Evolutionary conservation across 1,140 invertebrate genomes (phyloP), one percentile per base, ranked within the genome.

Genomic region (Drosophila azteca): DNA sequence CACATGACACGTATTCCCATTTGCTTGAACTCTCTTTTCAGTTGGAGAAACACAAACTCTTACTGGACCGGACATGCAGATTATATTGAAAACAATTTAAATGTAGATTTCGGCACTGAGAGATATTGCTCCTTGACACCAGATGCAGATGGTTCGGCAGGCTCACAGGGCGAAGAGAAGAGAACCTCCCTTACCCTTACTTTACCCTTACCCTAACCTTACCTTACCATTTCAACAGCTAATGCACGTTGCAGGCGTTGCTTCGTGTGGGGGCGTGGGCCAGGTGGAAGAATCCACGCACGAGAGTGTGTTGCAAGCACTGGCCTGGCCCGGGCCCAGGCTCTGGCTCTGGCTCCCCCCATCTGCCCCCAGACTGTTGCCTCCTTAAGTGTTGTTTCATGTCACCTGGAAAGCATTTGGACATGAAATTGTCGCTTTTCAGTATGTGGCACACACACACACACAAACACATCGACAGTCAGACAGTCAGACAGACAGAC

Each of bases 351-450:
- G 7, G 29, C 51, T 41, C 31, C 31, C 49, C 35, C 41, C 52
- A 43, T 45, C 31, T 20, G 17, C 65, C 35, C 46, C 52, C 22
- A 46, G 77, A 80, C 84, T 83, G 76, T 74, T 81, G 79, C 69
- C 75, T 89, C 74, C 79, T 89, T 91, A 91, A 91, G 90, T 91
- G 90, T 91, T 91, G 90, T 91, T 91, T 91, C 90, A 85, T 91
- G 90, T 91, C 90, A 91, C 90, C 90, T 91, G 90, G 85, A 91
- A 91, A 91, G 79, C 90, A 91, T 91, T 91, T 90, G 90, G 90
- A 91, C 90, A 91, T 90, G 78, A 89, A 90, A 90, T 89, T 90
- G 84, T 90, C 84, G 81, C 81, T 90, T 89, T 90, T 90, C 84
- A 79, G 72, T 68, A 76, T 88, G 57, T 76, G 78, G 44, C 82